Percentiles rank a stretch among this genome's conserved stretches.
These are phyloP conservation scores for Lamproptera curius DNA, from an alignment of 2,888 invertebrate species.

Conservation along the genomic window DNA sequence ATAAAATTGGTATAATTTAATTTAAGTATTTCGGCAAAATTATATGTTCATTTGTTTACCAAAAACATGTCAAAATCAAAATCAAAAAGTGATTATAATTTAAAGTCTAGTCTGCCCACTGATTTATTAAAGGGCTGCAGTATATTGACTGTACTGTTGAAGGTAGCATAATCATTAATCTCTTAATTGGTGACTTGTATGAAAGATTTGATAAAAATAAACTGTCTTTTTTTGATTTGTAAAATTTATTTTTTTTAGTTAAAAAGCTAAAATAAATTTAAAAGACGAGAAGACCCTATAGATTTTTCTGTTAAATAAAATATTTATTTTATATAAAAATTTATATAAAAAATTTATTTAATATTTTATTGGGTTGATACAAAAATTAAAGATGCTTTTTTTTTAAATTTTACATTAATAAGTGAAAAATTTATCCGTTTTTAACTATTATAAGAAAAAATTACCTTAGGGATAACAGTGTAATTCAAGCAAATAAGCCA, in stretches of 20 bases:
- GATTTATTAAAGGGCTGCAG: conserved; percentile 78
- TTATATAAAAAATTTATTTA: conserved; percentile 25
- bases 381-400: conserved; percentile 70
- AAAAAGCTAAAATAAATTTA: too few species aligned
- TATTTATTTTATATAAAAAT: conserved; percentile 50
- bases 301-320: conserved; percentile 77
- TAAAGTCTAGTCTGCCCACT: too few species aligned
- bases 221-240: conserved; percentile 32
- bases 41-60: too few species aligned
- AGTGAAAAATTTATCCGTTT: conserved; percentile 59
- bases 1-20: too few species aligned
- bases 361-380: conserved; percentile 77
- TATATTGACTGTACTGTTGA: conserved; percentile 50
- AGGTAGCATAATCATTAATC: conserved; percentile 61
- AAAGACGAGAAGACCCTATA: conserved; percentile 90
- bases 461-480: conserved; percentile 4
- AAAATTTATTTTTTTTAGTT: conserved; percentile 71
- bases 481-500: conserved; percentile 85
- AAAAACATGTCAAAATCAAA: too few species aligned
- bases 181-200: conserved; percentile 16
- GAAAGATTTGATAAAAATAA: conserved; percentile 14
- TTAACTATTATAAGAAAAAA: conserved; percentile 60
- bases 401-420: conserved; percentile 34
- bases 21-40: too few species aligned
- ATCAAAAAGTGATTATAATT: too few species aligned